Base-by-base conservation (phyloP, 1,140 invertebrate genomes). In the Ceratina australensis region DNA sequence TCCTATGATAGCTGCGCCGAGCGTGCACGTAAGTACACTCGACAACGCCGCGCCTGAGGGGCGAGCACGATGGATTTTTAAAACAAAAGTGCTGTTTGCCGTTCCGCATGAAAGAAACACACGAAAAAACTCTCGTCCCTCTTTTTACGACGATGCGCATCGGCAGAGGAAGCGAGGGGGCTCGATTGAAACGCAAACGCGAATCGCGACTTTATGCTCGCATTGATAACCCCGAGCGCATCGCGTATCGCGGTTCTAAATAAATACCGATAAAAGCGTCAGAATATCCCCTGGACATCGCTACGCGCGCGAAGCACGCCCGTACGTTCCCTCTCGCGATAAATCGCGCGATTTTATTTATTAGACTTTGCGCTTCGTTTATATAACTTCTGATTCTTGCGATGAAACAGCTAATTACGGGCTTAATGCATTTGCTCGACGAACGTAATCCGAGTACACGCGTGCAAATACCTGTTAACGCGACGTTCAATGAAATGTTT, bases 1-100 rank as follows among this genome's bases (percentile, higher is more conserved):
- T 61, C 20, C 57, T 20, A 60, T 60, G 22, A 57, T 50, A n/a
- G 10, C 16, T 26, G 4, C 10, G 24, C 4, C 22, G 33, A 0
- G 16, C 42, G 42, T 42, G 42, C 20, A 26, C 57, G 56, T 50
- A 61, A 72, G 59, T 28, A 61, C 69, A 12, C 28, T 61, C 5
- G 18, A 50, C 18, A 28, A 28, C 16, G n/a, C 52, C 16, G 57
- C 24, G 33, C 33, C 33, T 10, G 59, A 49, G 12, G n/a, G 47
- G 10, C 54, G 50, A 28, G 54, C 7, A 26, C 33, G n/a, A 16
- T 1, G 68, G 33, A 71, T 49, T 59, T 20, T 12, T 42, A 42
- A 42, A 24, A 71, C 8, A 20, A 42, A 59, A 60, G 18, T n/a
- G 15, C 42, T 50, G 49, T 63, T 63, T 52, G 69, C 57, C 3